phyloP scores from a whole-genome alignment of 2,113 vertebrate species.

The Halcyon senegalensis region DNA sequence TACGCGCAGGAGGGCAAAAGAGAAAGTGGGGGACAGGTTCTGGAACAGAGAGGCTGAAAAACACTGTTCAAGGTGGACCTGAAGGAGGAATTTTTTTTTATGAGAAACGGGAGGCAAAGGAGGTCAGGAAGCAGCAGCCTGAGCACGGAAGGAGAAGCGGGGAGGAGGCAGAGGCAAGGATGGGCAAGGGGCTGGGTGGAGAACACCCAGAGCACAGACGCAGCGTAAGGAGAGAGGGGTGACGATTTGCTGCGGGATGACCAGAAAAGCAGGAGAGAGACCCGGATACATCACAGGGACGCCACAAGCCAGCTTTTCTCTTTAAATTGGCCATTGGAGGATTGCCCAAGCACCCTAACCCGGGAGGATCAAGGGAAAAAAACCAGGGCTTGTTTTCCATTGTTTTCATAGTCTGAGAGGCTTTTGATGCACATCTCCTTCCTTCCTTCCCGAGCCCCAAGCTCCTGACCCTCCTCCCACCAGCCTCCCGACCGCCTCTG shows the following conservation, averaged over 20 bases:
- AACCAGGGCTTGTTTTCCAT: not conserved
- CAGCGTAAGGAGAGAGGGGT: too few relatives aligned
- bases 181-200: not conserved
- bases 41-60: not conserved
- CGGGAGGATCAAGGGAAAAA: not conserved
- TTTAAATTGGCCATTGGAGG: not conserved
- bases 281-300: not conserved
- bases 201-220: not conserved
- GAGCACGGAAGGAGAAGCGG: not conserved
- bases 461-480: not conserved
- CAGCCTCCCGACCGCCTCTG: not conserved
- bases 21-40: not conserved
- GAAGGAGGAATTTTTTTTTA: not conserved
- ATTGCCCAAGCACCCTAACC: not conserved
- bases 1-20: not conserved
- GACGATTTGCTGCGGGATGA: accelerated
- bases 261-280: not conserved
- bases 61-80: not conserved
- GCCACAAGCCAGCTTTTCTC: not conserved
- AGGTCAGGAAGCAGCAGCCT: not conserved
- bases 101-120: not conserved
- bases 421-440: not conserved
- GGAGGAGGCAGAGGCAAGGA: accelerated
- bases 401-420: not conserved
- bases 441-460: not conserved